Evolutionary conservation across 1,140 invertebrate species (phyloP), one percentile per base, ranked within the genome.

Genomic region (Idris sp.): DNA sequence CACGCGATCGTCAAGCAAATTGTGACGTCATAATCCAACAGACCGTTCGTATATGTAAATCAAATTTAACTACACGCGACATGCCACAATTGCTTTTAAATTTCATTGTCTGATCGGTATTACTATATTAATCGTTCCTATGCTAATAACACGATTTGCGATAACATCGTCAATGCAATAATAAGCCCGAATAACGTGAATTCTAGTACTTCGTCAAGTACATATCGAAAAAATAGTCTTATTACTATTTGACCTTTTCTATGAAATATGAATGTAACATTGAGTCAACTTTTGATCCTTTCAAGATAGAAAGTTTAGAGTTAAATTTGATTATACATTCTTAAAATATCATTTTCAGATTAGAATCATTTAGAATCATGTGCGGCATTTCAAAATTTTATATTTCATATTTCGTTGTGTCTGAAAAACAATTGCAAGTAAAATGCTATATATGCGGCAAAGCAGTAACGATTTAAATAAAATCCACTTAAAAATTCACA

Each of bases 21-120:
- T 78, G 78, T 88, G 83, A 88, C 85, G 86, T 88, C 85, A 88
- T 84, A 86, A 87, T 86, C 81, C 77, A 75, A 9, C 48, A 78
- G 35, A 46, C 33, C 15, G 14, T 41, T 69, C 51, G 77, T 74
- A 75, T 86, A 87, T 87, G 86, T 82, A 88, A 88, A 88, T 87
- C 83, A 80, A 80, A 82, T 72, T 59, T 80, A 80, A 81, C 68
- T 74, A 81, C 83, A 84, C 81, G 83, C 84, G 76, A 83, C 71
- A 77, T 53, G 73, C 72, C 58, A 79, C 72, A 74, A 74, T 76
- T 68, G 78, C 76, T 83, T 83, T 83, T 80, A 82, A 83, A 85
- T 85, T 82, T 79, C 81, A 81, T 79, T 78, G 75, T 85, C 85
- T 84, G 81, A 86, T 86, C 83, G 80, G 79, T 74, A 62, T 72